These are phyloP conservation scores for Fragum fragum DNA, from an alignment of 2,888 invertebrate genomes.

Conservation along the genomic window DNA sequence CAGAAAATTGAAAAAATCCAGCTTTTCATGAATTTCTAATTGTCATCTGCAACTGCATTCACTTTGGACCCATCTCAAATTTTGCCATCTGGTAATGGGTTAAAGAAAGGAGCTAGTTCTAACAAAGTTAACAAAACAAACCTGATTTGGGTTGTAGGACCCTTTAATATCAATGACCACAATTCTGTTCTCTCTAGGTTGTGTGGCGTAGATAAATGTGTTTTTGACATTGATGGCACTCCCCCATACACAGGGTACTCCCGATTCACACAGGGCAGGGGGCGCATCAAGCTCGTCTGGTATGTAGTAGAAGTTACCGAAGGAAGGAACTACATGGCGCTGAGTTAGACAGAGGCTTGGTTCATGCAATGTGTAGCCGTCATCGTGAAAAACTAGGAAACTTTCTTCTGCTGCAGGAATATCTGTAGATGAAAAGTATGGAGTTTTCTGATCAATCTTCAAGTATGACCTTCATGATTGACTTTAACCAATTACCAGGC, in stretches of 20 bases:
- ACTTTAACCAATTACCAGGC: too few species aligned
- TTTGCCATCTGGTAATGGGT: too few species aligned
- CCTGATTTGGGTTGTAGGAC: constrained; percentile 84
- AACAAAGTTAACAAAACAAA: constrained; percentile 55
- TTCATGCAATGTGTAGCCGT: constrained; percentile 92
- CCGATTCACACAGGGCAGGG: constrained; percentile 83
- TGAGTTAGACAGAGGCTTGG: constrained; percentile 91
- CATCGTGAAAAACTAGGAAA: constrained; percentile 92
- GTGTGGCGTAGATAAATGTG: constrained; percentile 91
- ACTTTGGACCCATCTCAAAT: too few species aligned
- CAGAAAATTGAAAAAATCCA: too few species aligned
- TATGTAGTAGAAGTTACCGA: constrained; percentile 89
- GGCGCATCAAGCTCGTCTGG: constrained; percentile 84
- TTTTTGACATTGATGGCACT: constrained; percentile 91
- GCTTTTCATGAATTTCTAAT: too few species aligned
- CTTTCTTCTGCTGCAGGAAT: constrained; percentile 87
- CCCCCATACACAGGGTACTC: constrained; percentile 91
- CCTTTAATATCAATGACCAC: constrained; percentile 91
- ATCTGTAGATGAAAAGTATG: constrained; percentile 22
- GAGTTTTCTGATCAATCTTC: too few species aligned
- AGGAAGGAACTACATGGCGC: constrained; percentile 91
- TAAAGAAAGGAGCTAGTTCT: too few species aligned
- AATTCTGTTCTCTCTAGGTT: constrained; percentile 91
- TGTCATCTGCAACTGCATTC: too few species aligned
- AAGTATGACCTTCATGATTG: too few species aligned